Percentiles rank a stretch among this genome's conserved stretches.
These are phyloP conservation scores for Athene cunicularia DNA, from an alignment of 2,113 vertebrate genomes.

Conservation along the genomic window DNA sequence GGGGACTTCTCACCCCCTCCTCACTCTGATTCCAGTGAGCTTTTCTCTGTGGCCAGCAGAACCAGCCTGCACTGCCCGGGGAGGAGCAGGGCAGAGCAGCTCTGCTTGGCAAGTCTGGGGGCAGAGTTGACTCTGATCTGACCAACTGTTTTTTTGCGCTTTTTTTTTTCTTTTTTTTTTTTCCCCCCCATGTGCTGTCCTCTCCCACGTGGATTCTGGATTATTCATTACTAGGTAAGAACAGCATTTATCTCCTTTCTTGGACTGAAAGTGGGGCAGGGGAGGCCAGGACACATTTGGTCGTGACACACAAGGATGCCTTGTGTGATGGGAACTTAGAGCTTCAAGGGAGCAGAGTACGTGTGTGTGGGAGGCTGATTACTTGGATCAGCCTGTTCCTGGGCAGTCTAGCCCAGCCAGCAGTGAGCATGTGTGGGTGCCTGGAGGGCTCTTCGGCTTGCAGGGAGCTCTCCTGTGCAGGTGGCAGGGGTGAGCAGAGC, in stretches of 20 bases:
- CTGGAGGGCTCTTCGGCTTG: fast-evolving
- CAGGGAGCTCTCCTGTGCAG: neutral
- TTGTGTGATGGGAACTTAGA: neutral
- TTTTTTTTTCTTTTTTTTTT: neutral
- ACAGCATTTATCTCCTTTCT: neutral
- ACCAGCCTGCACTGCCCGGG: neutral
- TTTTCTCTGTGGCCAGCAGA: neutral
- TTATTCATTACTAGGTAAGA: constrained; percentile 46
- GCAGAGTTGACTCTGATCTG: neutral
- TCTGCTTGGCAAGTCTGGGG: neutral
- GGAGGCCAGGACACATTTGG: neutral
- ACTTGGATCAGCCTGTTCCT: neutral
- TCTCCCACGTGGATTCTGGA: neutral
- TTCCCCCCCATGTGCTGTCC: neutral
- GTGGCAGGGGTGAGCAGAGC: neutral
- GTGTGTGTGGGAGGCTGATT: neutral
- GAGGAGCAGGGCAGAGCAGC: neutral
- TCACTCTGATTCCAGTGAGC: fast-evolving
- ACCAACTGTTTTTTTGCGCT: neutral
- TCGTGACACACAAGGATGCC: neutral
- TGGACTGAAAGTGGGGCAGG: neutral
- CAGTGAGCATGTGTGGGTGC: neutral
- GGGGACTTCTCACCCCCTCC: too few species aligned
- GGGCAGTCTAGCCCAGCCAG: neutral
- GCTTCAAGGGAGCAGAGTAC: neutral